These are phyloP conservation scores for Gorsachius magnificus DNA, from an alignment of 2,797 vertebrate species.

Conservation along the genomic window DNA sequence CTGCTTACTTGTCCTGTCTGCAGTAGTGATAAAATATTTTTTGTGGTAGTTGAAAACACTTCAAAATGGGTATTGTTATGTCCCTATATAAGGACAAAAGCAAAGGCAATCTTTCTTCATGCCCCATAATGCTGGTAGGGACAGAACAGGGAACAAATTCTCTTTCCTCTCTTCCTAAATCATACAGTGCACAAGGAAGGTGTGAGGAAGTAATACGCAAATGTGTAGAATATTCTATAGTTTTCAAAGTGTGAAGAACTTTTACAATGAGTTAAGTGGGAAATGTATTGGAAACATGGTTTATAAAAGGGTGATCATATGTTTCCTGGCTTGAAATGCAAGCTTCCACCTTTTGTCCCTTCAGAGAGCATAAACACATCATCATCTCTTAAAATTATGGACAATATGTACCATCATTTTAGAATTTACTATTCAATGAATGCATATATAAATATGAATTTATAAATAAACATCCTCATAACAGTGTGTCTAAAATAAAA, in stretches of 20 bases:
- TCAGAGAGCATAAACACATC: neutral
- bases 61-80: neutral
- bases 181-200: neutral
- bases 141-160: neutral
- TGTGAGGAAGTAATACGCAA: neutral
- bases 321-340: neutral
- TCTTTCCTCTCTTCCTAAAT: neutral
- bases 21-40: neutral
- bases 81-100: neutral
- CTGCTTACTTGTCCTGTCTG: neutral
- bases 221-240: neutral
- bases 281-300: neutral
- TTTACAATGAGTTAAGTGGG: neutral
- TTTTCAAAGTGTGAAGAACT: neutral
- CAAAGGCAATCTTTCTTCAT: neutral
- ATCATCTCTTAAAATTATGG: neutral
- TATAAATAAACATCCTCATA: conserved; percentile 24
- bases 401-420: neutral
- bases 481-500: conserved; percentile 12
- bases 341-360: neutral
- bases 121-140: neutral
- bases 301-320: neutral
- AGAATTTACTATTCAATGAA: neutral
- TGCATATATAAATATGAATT: neutral
- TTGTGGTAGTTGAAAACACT: neutral